A percentile compares a stretch with the other conserved stretches of the same genome.
Evolutionary conservation across 2,797 vertebrate genomes (phyloP).

Genomic region (Gila robusta): DNA sequence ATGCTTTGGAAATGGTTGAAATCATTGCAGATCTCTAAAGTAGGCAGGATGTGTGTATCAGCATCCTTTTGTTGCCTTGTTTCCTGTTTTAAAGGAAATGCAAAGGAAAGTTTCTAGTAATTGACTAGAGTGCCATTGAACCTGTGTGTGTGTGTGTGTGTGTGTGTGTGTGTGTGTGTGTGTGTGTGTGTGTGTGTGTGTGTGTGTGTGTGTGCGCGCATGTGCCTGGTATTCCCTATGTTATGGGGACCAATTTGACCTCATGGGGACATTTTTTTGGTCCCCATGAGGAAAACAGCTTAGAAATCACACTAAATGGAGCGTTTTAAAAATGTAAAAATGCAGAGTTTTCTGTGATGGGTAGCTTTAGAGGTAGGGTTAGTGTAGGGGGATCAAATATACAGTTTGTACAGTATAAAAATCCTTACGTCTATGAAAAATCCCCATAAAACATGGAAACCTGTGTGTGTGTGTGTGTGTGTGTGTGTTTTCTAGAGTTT

Average conservation of each 20-base stretch:
- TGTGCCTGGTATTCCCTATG: not conserved
- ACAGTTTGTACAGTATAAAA: too few relatives aligned
- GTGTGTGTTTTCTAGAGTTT: conserved; percentile 58
- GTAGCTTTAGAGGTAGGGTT: too few relatives aligned
- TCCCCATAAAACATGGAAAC: too few relatives aligned
- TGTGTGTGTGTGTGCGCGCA: too few relatives aligned
- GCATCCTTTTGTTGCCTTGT: conserved; percentile 32
- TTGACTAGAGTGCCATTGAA: conserved; percentile 21
- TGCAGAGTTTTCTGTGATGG: too few relatives aligned
- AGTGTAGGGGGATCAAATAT: too few relatives aligned
- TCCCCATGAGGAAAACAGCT: too few relatives aligned
- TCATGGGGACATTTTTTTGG: not conserved
- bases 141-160: conserved; percentile 63
- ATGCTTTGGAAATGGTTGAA: not conserved
- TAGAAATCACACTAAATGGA: too few relatives aligned
- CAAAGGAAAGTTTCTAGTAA: conserved; percentile 48
- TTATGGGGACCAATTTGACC: not conserved
- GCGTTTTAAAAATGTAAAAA: too few relatives aligned
- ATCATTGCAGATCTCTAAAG: not conserved
- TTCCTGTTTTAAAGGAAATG: conserved; percentile 65
- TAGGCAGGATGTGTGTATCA: conserved; percentile 26
- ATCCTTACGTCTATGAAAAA: too few relatives aligned
- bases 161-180: conserved; percentile 57
- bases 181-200: conserved; percentile 26
- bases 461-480: conserved; percentile 65